Evolutionary conservation across 2,113 vertebrate species (phyloP), one percentile per base, ranked within the genome.

Genomic region (Cepphus grylle): DNA sequence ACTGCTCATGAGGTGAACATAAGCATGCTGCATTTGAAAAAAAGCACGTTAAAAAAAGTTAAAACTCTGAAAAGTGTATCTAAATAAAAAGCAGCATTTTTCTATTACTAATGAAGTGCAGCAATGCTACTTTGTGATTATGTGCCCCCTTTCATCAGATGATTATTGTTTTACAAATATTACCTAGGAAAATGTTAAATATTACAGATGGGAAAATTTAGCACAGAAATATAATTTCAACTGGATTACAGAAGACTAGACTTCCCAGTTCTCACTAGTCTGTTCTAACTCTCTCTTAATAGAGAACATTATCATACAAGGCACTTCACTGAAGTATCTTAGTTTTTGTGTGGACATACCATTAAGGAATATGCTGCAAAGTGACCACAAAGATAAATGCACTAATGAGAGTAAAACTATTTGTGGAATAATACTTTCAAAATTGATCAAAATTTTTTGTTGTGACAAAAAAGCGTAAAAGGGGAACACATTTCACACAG

Each of bases 81-180:
- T 34, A 79, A 89, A 55, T 18, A 34, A 87, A 55, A 6, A 83
- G 27, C 32, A 89, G 25, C 43, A 34, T 61, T 61, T 76, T 85
- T 55, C 25, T 59, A 22, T 21, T 52, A 38, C 8, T 9, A 80
- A 56, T 22, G 19, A 87, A 73, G 55, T 8, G 14, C 9, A 77
- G 61, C 47, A 61, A 50, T 18, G 17, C 12, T 29, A 36, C 18
- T 40, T 65, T 15, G 8, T 0, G 0, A 63, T 69, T 34, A 36
- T 0, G 3, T 45, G 25, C 6, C 3, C 3, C 7, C 58, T 65
- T 76, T 70, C 18, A 80, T 53, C 34, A 65, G 30, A 25, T 5
- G 1, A 88, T 40, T 40, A 59, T 15, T 74, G 52, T 22, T 80
- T 85, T n/a, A 73, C 30, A 73, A 85, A 27, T 23, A 52, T 11